Conservation (phyloP, 2,797 vertebrate genomes). For the Thunnus albacares region DNA sequence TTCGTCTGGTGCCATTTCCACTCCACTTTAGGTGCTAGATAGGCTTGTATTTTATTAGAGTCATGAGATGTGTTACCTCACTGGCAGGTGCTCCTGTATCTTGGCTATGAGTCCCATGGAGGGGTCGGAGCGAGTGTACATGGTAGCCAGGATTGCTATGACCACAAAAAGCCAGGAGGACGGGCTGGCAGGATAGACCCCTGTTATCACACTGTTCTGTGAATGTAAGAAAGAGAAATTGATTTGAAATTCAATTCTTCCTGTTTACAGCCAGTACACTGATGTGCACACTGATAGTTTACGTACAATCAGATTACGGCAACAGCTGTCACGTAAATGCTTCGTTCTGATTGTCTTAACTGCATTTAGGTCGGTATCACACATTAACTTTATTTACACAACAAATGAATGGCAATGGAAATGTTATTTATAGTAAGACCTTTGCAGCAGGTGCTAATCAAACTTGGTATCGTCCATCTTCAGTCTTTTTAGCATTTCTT, state of each 20-base stretch:
- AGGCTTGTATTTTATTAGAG: neutral
- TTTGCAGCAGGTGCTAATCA: neutral
- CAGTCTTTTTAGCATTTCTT: neutral
- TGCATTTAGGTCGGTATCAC: neutral
- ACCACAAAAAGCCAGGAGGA: slow-evolving; percentile 95
- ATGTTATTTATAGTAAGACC: neutral
- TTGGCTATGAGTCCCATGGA: slow-evolving; percentile 95
- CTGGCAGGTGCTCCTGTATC: slow-evolving; percentile 93
- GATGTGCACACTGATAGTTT: neutral
- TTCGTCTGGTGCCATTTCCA: neutral
- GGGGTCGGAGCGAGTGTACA: slow-evolving; percentile 93
- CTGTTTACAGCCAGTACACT: neutral
- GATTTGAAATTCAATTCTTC: slow-evolving; percentile 23
- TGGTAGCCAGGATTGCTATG: slow-evolving; percentile 91
- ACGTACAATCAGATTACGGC: neutral
- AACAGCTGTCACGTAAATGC: neutral
- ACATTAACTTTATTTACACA: neutral
- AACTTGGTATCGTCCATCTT: too few species aligned
- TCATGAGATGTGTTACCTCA: slow-evolving; percentile 84
- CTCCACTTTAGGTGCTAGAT: too few species aligned
- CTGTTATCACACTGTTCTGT: slow-evolving; percentile 91
- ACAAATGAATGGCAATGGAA: neutral
- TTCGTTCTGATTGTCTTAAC: neutral
- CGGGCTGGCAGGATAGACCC: slow-evolving; percentile 92
- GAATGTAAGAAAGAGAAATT: slow-evolving; percentile 4